Base-by-base conservation (phyloP, 2,113 vertebrate species). In the Typhlomys cinereus region DNA sequence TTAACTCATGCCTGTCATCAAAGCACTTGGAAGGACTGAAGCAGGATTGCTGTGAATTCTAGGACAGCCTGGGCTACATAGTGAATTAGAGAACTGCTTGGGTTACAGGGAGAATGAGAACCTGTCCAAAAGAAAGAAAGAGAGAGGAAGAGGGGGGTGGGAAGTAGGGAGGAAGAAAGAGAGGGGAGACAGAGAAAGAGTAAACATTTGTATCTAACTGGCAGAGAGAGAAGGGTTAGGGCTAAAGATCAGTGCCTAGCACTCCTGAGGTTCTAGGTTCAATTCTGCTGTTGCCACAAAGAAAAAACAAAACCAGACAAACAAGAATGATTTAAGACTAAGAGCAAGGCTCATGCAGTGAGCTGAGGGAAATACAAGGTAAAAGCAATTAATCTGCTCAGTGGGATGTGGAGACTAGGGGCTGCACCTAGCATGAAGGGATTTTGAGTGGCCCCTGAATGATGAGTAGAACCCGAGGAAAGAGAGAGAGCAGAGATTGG, bases 401-500 rank as follows among this genome's bases (percentile, higher is more conserved):
- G 3, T n/a, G 78, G 36, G 23, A 69, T 2, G 4, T 66, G 74
- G 36, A 20, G 85, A 61, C 80, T 75, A 89, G 79, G 23, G 39
- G 7, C 54, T 88, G 80, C 11, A 21, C 41, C 31, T 7, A 34
- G 50, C 41, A 89, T 52, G 67, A 90, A 89, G 52, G 46, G 61
- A 48, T 76, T 76, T 86, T 71, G n/a, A 92, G 14, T 71, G 61
- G 41, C 75, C n/a, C 54, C 41, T 92, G 69, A 84, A 50, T 69
- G 54, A 59, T 36, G 18, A 87, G 79, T 86, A 29, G 25, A 64
- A 88, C 50, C 66, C 1, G 48, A 70, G 20, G 39, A 29, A 18
- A 67, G 73, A 85, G 59, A 88, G 70, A 44, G 52, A 44, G 39
- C 17, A 41, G 52, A 23, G 25, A 9, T 1, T 18, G 57, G n/a